A percentile compares a stretch with the other conserved stretches of the same genome.
Evolutionary conservation across 2,888 invertebrate genomes (phyloP).

Genomic region (Chouioia cunea): DNA sequence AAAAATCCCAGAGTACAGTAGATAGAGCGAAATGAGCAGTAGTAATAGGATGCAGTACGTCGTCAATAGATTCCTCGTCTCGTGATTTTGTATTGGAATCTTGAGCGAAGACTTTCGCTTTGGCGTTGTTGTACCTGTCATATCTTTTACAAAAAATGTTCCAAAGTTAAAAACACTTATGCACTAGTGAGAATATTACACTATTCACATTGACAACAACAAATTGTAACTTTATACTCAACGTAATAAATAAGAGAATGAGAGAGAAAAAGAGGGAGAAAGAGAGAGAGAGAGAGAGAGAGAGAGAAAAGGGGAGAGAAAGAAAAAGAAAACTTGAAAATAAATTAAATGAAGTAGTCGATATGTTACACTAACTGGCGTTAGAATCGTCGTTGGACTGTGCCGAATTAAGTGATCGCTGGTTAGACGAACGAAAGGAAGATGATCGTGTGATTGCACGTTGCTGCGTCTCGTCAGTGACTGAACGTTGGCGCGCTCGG

Average conservation of each 20-base stretch:
- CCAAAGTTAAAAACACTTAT: constrained; percentile 13
- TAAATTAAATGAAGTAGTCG: not conserved
- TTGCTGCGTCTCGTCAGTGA: constrained; percentile 40
- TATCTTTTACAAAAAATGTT: constrained; percentile 6
- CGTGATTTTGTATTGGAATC: constrained; percentile 63
- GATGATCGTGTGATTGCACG: constrained; percentile 27
- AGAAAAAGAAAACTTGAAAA: not conserved
- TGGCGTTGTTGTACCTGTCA: constrained; percentile 17
- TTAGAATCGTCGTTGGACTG: constrained; percentile 10
- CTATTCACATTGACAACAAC: not conserved
- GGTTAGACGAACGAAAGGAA: constrained; percentile 16
- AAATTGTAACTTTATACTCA: not conserved
- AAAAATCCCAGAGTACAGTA: constrained; percentile 76
- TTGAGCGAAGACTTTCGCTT: constrained; percentile 50
- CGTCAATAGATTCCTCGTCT: constrained; percentile 77
- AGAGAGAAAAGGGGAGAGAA: not conserved
- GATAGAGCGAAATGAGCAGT: constrained; percentile 76
- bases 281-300: not conserved
- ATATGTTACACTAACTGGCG: not conserved
- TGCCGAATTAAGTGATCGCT: not conserved
- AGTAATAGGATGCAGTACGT: constrained; percentile 79
- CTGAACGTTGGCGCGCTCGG: constrained; percentile 32
- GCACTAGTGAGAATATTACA: not conserved
- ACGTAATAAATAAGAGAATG: not conserved
- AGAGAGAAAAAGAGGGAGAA: not conserved